Conservation (phyloP, 2,113 vertebrate genomes). For the Pseudopodoces humilis region DNA sequence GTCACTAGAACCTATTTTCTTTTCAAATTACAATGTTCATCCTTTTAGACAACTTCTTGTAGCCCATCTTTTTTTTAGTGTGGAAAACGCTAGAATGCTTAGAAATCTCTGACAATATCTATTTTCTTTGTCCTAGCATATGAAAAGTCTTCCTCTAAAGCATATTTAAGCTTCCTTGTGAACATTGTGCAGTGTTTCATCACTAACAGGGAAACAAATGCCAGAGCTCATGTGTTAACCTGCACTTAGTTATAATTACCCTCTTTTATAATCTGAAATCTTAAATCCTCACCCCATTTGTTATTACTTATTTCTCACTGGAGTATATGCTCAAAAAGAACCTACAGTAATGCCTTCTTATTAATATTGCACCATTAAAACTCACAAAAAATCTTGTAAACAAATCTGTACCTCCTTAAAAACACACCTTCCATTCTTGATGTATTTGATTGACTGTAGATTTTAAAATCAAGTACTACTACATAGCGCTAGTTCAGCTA, state of each 20-base stretch:
- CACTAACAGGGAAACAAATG: neutral
- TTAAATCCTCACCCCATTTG: neutral
- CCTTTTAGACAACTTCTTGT: neutral
- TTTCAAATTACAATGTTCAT: neutral
- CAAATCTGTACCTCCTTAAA: neutral
- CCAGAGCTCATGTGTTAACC: neutral
- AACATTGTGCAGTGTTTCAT: neutral
- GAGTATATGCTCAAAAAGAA: neutral
- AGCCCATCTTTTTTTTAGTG: neutral
- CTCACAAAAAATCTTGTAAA: neutral
- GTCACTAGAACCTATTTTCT: neutral
- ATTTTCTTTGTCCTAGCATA: neutral
- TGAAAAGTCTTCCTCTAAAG: neutral
- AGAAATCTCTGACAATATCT: neutral
- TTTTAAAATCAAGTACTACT: neutral
- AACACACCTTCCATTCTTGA: neutral
- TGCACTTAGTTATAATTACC: neutral
- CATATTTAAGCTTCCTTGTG: neutral
- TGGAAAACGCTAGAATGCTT: neutral
- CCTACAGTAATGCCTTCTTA: neutral
- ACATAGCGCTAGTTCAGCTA: neutral
- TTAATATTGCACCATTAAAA: neutral
- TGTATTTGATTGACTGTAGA: neutral
- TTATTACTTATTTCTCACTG: neutral
- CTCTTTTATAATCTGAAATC: neutral